A percentile compares a stretch with the other conserved stretches of the same genome.
Conservation (phyloP, 2,113 vertebrate genomes). For the Mirza zaza region DNA sequence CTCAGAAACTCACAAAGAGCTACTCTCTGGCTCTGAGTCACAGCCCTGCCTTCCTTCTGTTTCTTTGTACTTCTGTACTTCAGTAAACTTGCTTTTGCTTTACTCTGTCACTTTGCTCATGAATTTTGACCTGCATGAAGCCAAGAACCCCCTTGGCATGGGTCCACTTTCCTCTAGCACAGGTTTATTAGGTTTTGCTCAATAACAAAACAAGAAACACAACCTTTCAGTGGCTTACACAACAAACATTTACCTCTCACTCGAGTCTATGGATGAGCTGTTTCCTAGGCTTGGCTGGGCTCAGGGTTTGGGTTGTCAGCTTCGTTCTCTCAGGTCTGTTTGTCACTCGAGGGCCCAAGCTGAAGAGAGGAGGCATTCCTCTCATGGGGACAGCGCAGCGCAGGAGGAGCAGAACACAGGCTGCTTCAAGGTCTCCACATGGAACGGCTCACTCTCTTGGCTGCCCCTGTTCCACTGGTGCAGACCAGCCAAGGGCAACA, state of each 20-base stretch:
- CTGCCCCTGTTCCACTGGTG: neutral
- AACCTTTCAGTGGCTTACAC: neutral
- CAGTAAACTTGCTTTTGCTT: too few relatives aligned
- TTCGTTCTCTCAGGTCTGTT: neutral
- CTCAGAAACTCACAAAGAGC: too few relatives aligned
- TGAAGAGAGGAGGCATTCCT: neutral
- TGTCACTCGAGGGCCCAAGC: neutral
- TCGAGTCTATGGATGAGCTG: neutral
- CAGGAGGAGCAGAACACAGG: neutral
- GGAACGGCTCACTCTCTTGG: neutral
- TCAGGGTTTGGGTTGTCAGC: neutral
- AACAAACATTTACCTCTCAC: neutral
- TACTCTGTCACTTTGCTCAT: too few relatives aligned
- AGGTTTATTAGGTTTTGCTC: neutral
- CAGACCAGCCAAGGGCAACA: neutral
- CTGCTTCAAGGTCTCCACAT: neutral
- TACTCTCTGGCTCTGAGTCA: too few relatives aligned
- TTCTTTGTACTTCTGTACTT: too few relatives aligned
- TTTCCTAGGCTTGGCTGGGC: neutral
- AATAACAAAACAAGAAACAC: neutral
- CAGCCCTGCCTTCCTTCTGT: too few relatives aligned
- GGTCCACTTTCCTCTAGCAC: too few relatives aligned
- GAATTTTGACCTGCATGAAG: too few relatives aligned
- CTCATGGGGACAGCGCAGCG: fast-evolving
- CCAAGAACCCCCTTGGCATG: too few relatives aligned